phyloP scores from a whole-genome alignment of 2,797 vertebrate genomes.

The Melanotaenia boesemani region DNA sequence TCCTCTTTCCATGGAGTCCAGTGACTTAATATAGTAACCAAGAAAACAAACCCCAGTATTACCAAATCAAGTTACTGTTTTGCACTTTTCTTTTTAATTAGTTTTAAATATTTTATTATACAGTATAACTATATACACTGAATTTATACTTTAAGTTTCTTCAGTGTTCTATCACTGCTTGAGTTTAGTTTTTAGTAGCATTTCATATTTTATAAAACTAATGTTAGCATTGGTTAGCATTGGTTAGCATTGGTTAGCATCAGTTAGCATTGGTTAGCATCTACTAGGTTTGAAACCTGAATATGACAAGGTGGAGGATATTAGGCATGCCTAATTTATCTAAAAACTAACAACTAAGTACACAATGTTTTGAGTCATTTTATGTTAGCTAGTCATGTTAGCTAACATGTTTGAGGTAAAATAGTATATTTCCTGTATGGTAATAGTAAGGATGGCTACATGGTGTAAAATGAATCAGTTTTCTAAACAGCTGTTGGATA shows the following conservation, averaged over 20 bases:
- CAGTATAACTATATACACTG: no score
- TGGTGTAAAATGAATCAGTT: background rate
- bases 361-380: background rate
- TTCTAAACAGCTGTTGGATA: background rate
- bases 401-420: background rate
- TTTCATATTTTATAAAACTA: conserved; percentile 17
- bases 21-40: background rate
- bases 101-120: background rate
- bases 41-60: background rate
- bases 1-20: background rate
- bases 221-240: background rate
- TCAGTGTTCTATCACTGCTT: background rate
- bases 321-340: no score
- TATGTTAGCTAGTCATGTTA: background rate
- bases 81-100: background rate
- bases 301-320: no score
- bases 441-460: background rate
- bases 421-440: background rate
- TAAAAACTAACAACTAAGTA: no score
- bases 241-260: background rate
- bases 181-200: conserved; percentile 24
- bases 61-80: background rate
- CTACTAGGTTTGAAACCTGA: background rate
- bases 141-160: no score
- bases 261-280: background rate